Evolutionary conservation across 2,797 vertebrate genomes (phyloP).

Genomic region (Hephaestus fuliginosus): DNA sequence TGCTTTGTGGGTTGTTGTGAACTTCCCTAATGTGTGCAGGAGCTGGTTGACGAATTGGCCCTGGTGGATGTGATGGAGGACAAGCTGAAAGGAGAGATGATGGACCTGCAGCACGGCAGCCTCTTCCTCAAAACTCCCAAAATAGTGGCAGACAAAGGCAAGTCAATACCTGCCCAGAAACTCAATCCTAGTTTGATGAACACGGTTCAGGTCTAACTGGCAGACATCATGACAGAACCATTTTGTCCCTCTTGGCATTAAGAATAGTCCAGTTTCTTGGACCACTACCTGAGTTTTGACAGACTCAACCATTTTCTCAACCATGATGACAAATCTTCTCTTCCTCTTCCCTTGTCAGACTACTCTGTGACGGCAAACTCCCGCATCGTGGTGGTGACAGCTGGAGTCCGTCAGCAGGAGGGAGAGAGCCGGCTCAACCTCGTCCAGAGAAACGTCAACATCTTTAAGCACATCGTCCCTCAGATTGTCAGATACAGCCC

Average conservation of each 20-base stretch:
- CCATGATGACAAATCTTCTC: neutral
- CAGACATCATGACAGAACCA: neutral
- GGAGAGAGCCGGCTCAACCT: constrained; percentile 96
- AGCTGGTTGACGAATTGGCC: constrained; percentile 93
- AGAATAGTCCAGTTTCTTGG: neutral
- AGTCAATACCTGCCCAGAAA: constrained; percentile 1
- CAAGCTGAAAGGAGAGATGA: constrained; percentile 96
- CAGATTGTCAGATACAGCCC: constrained; percentile 94
- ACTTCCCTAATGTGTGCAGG: constrained; percentile 76
- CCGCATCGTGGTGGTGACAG: constrained; percentile 94
- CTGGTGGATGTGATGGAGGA: constrained; percentile 97
- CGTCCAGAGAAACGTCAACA: constrained; percentile 96
- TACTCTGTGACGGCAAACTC: constrained; percentile 95
- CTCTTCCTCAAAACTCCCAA: constrained; percentile 94
- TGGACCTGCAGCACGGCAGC: constrained; percentile 96
- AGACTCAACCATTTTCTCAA: too few relatives aligned
- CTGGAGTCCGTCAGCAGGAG: constrained; percentile 96
- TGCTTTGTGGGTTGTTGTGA: neutral
- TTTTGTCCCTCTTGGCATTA: neutral
- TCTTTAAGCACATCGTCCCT: constrained; percentile 96
- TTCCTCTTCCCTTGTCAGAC: constrained; percentile 80
- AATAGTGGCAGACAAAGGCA: constrained; percentile 94
- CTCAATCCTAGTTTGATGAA: neutral
- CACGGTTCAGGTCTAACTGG: neutral
- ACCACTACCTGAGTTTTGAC: too few relatives aligned